Evolutionary conservation across 2,888 invertebrate species (phyloP).

Genomic region (Terebella lapidaria): DNA sequence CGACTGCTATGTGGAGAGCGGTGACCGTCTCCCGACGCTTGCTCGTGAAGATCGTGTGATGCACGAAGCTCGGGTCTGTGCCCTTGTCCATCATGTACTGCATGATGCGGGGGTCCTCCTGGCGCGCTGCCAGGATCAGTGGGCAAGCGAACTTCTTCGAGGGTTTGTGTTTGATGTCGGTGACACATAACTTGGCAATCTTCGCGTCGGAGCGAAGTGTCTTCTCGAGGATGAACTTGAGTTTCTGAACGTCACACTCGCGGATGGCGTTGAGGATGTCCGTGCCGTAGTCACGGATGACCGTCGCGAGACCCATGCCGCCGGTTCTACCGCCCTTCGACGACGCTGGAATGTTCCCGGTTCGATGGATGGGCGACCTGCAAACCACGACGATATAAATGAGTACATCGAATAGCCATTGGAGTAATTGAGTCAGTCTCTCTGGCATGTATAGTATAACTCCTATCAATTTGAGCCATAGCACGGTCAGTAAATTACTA

Average conservation of each 20-base stretch:
- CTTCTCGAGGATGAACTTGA: constrained; percentile 25
- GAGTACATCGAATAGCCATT: too few species aligned
- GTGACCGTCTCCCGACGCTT: constrained; percentile 25
- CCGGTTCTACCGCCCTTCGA: background rate
- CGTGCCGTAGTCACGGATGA: constrained; percentile 27
- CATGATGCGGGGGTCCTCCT: constrained; percentile 26
- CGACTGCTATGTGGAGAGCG: constrained; percentile 28
- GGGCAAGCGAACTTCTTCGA: constrained; percentile 31
- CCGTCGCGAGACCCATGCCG: constrained; percentile 20
- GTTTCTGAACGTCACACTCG: constrained; percentile 24
- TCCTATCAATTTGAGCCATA: too few species aligned
- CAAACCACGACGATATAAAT: background rate
- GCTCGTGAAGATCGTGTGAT: constrained; percentile 28
- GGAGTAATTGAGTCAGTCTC: too few species aligned
- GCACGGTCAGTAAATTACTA: too few species aligned
- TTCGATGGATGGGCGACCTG: background rate
- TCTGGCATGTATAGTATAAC: too few species aligned
- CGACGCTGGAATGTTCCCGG: background rate
- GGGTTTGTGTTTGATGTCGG: constrained; percentile 30
- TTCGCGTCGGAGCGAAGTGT: constrained; percentile 23
- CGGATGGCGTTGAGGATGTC: constrained; percentile 29
- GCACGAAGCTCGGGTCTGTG: constrained; percentile 28
- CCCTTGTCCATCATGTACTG: constrained; percentile 28
- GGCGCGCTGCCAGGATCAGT: constrained; percentile 28
- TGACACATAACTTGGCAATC: constrained; percentile 25